Percentiles rank a stretch among this genome's conserved stretches.
Evolutionary conservation across 2,888 invertebrate species (phyloP).

Genomic region (Adela reaumurella): DNA sequence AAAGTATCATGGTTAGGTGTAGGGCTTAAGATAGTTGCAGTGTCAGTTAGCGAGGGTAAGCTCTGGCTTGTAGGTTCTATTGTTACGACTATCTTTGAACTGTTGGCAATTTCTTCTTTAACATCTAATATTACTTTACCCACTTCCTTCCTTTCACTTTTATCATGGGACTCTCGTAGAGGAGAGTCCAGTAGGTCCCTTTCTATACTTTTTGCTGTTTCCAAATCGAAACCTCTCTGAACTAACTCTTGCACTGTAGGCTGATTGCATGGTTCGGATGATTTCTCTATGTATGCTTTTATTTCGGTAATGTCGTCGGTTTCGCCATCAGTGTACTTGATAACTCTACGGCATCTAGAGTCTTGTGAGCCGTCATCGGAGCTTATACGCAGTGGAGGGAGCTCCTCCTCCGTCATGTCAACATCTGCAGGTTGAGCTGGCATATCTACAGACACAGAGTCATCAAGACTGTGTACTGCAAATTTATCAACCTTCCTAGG

Average conservation of each 20-base stretch:
- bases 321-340: conserved; percentile 18
- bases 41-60: no score
- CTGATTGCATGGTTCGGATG: background rate
- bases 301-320: conserved; percentile 40
- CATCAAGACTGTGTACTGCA: background rate
- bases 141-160: no score
- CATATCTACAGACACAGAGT: background rate
- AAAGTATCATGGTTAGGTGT: no score
- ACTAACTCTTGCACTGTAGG: conserved; percentile 23
- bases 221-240: conserved; percentile 40
- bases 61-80: no score
- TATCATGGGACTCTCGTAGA: conserved; percentile 10
- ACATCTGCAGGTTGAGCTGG: background rate
- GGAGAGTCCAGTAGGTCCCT: conserved; percentile 36
- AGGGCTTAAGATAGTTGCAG: no score
- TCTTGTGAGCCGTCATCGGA: conserved; percentile 44
- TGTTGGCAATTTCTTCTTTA: no score
- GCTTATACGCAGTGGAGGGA: background rate
- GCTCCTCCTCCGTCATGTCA: background rate
- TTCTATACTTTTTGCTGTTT: conserved; percentile 45
- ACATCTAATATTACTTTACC: no score
- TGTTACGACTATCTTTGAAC: no score
- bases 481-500: conserved; percentile 35
- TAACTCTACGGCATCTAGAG: conserved; percentile 13
- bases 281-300: conserved; percentile 32